A percentile compares a stretch with the other conserved stretches of the same genome.
phyloP scores from a whole-genome alignment of 1,140 invertebrate genomes.

The Atopsyche davidsoni region DNA sequence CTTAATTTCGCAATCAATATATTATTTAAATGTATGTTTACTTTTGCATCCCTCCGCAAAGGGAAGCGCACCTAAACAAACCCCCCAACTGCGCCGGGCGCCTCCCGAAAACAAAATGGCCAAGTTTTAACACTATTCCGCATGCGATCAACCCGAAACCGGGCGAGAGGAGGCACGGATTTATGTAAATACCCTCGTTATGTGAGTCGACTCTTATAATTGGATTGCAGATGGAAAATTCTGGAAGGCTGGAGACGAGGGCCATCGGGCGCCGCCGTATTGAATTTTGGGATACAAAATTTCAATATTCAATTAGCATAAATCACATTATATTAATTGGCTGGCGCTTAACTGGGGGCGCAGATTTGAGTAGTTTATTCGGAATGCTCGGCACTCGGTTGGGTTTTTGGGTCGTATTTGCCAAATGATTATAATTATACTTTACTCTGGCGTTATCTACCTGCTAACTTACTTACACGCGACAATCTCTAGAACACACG shows the following conservation, averaged over 20 bases:
- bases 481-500: too few species aligned
- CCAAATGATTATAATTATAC: too few species aligned
- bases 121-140: slow-evolving; percentile 22
- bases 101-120: slow-evolving; percentile 4
- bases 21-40: too few species aligned
- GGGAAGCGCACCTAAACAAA: background rate
- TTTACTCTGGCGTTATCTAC: too few species aligned
- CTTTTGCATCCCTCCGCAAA: too few species aligned
- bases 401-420: too few species aligned
- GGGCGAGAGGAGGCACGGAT: slow-evolving; percentile 6
- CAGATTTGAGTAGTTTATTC: too few species aligned
- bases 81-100: background rate
- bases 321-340: too few species aligned
- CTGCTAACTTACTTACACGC: too few species aligned
- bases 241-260: background rate
- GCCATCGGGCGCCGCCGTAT: slow-evolving; percentile 2
- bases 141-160: slow-evolving; percentile 23
- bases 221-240: slow-evolving; percentile 25
- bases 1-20: background rate
- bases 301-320: too few species aligned
- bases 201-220: slow-evolving; percentile 21
- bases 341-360: too few species aligned
- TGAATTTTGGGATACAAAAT: background rate
- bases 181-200: slow-evolving; percentile 26
- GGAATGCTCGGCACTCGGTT: too few species aligned